Conservation (phyloP, 2,888 invertebrate genomes). For the Drosophila testacea region DNA sequence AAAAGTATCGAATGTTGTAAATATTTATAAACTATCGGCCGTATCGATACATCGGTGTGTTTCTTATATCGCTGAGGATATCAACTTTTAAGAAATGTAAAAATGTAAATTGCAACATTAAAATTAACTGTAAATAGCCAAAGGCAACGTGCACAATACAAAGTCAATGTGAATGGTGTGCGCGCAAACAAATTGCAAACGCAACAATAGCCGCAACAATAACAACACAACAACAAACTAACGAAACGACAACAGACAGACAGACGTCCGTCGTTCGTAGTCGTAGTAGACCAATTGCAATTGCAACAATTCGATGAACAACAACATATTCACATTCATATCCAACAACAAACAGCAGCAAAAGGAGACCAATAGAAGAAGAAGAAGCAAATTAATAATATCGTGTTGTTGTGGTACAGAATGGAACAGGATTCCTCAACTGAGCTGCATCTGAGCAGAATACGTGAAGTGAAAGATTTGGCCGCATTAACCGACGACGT, state of each 20-base stretch:
- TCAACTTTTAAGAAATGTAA: constrained; percentile 73
- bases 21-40: constrained; percentile 23
- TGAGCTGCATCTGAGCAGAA: constrained; percentile 83
- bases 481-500: constrained; percentile 79
- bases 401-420: constrained; percentile 64
- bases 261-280: constrained; percentile 21
- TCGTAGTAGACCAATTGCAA: constrained; percentile 60
- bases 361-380: constrained; percentile 44
- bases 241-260: constrained; percentile 54
- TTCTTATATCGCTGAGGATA: constrained; percentile 58
- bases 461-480: constrained; percentile 82
- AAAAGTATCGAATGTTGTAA: constrained; percentile 28
- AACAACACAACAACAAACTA: constrained; percentile 38
- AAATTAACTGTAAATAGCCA: constrained; percentile 63
- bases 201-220: constrained; percentile 54
- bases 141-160: constrained; percentile 52
- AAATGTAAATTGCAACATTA: constrained; percentile 70
- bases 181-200: constrained; percentile 58
- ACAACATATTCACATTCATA: constrained; percentile 56
- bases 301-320: constrained; percentile 74
- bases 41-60: constrained; percentile 54
- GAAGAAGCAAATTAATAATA: constrained; percentile 55
- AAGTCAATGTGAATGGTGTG: constrained; percentile 57
- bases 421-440: constrained; percentile 83
- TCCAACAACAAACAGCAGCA: constrained; percentile 47